Conservation (phyloP, 2,113 vertebrate species). For the Phalacrocorax carbo region DNA sequence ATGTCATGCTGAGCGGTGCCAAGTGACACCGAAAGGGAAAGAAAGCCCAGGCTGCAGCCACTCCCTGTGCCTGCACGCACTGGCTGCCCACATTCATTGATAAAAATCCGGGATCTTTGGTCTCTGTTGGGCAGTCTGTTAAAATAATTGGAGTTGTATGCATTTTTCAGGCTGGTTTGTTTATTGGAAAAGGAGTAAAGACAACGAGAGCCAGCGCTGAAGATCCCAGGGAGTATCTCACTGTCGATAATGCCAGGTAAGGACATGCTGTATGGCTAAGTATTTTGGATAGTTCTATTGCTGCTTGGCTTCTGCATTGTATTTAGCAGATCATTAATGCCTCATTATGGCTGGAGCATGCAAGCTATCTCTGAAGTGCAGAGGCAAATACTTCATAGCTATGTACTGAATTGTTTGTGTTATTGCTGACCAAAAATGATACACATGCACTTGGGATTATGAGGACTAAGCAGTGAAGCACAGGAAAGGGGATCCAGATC, state of each 20-base stretch:
- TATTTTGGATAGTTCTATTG: background rate
- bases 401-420: background rate
- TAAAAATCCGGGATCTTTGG: background rate
- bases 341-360: background rate
- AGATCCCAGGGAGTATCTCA: constrained; percentile 65
- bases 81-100: background rate
- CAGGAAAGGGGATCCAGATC: background rate
- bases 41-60: background rate
- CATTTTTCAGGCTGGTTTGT: constrained; percentile 61
- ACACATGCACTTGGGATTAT: background rate
- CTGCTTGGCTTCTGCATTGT: background rate
- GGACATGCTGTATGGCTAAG: background rate
- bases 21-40: background rate
- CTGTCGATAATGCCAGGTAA: constrained; percentile 62
- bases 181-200: constrained; percentile 64
- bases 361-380: background rate
- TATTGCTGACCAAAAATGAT: background rate
- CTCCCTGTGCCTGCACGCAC: background rate
- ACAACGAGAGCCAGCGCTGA: constrained; percentile 39
- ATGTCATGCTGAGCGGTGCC: background rate
- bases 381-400: background rate
- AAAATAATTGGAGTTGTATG: background rate
- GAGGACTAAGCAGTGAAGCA: background rate
- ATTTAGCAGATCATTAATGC: constrained; percentile 28
- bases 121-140: background rate